These are phyloP conservation scores for Pimpla rufipes DNA, from an alignment of 2,888 invertebrate genomes.

Conservation along the genomic window DNA sequence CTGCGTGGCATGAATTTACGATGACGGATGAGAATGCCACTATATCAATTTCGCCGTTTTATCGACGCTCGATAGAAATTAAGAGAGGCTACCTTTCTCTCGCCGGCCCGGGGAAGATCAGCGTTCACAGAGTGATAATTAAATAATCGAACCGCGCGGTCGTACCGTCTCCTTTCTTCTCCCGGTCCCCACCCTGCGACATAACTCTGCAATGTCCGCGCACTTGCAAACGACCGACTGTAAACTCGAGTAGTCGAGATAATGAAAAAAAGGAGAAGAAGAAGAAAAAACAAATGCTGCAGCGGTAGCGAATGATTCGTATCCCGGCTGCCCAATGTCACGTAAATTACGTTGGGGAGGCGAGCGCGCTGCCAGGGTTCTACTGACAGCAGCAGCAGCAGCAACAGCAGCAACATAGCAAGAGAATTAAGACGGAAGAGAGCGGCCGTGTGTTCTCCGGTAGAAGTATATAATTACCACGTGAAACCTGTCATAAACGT, in stretches of 20 bases:
- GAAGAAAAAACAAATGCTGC: constrained; percentile 18
- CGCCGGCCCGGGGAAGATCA: not conserved
- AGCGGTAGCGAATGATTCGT: constrained; percentile 45
- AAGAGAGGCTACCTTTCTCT: constrained; percentile 43
- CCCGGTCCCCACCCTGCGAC: not conserved
- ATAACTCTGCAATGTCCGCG: not conserved
- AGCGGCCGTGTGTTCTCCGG: constrained; percentile 51
- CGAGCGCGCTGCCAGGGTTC: constrained; percentile 29
- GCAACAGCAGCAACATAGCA: constrained; percentile 39
- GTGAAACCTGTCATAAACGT: constrained; percentile 70
- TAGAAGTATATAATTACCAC: constrained; percentile 70
- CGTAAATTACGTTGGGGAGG: constrained; percentile 62
- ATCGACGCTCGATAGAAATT: constrained; percentile 56
- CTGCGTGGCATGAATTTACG: constrained; percentile 66
- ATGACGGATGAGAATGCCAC: constrained; percentile 61
- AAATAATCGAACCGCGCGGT: constrained; percentile 36
- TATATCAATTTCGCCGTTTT: constrained; percentile 53
- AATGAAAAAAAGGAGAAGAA: constrained; percentile 20
- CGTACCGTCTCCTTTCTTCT: constrained; percentile 4
- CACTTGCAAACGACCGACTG: constrained; percentile 23
- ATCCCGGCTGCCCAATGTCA: constrained; percentile 61
- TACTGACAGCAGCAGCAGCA: constrained; percentile 35
- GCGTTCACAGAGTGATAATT: constrained; percentile 41
- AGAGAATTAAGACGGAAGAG: constrained; percentile 68
- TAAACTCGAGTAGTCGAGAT: constrained; percentile 33